These are phyloP conservation scores for Drosophila eohydei DNA, from an alignment of 2,888 invertebrate genomes.

Conservation along the genomic window DNA sequence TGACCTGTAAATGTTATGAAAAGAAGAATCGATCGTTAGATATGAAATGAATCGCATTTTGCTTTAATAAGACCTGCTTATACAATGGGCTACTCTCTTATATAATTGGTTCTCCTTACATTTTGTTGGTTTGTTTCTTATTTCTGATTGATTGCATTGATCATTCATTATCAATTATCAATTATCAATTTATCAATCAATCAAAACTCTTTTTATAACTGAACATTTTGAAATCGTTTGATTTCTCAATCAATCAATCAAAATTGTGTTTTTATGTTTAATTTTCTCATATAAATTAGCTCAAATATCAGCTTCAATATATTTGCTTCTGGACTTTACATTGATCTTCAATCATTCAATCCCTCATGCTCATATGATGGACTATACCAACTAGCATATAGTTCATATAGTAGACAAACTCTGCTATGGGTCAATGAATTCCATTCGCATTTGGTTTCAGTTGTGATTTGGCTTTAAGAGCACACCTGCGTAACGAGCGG, in stretches of 20 bases:
- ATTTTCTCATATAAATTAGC: too few relatives aligned
- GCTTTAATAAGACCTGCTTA: background rate
- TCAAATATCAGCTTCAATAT: too few relatives aligned
- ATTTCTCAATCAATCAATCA: background rate
- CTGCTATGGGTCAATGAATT: background rate
- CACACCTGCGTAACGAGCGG: constrained; percentile 58
- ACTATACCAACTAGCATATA: background rate
- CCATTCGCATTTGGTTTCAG: constrained; percentile 1
- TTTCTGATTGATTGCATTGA: too few relatives aligned
- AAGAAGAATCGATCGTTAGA: background rate
- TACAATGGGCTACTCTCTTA: background rate
- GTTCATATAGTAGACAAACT: background rate
- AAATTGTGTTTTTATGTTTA: too few relatives aligned
- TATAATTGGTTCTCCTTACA: background rate
- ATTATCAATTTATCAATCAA: too few relatives aligned
- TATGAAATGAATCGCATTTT: background rate
- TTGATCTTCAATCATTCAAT: background rate
- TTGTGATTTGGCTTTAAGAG: constrained; percentile 7
- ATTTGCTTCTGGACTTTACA: background rate
- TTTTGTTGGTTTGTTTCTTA: background rate
- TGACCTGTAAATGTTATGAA: constrained; percentile 89
- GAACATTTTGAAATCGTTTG: too few relatives aligned
- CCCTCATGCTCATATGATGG: background rate
- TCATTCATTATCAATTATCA: too few relatives aligned
- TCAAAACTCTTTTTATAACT: too few relatives aligned